These are phyloP conservation scores for Pangasius djambal DNA, from an alignment of 2,797 vertebrate genomes.

Conservation along the genomic window DNA sequence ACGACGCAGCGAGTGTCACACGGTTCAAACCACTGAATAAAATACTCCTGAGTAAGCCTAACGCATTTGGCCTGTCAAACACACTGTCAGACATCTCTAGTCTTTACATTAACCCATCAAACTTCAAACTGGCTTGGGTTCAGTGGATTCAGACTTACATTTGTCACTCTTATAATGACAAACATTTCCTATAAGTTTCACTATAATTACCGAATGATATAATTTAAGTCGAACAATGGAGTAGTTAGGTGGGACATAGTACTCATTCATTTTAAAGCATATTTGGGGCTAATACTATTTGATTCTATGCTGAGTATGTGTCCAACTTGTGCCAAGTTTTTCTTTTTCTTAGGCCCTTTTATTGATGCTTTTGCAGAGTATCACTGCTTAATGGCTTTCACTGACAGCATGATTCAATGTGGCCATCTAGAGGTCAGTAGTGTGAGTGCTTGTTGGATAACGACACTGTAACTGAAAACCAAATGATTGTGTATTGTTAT, in stretches of 20 bases:
- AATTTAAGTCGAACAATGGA: neutral
- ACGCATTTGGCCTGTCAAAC: constrained; percentile 31
- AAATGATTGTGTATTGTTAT: neutral
- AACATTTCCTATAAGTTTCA: neutral
- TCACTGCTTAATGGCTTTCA: neutral
- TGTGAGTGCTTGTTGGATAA: neutral
- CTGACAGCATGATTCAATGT: neutral
- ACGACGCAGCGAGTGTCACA: constrained; percentile 38
- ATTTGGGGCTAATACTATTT: neutral
- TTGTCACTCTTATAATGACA: neutral
- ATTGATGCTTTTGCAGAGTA: neutral
- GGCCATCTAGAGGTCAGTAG: constrained; percentile 45
- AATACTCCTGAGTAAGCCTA: constrained; percentile 30
- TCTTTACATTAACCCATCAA: neutral
- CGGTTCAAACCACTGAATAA: constrained; percentile 41
- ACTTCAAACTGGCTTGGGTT: neutral
- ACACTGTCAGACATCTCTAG: constrained; percentile 32
- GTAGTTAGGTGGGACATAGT: neutral
- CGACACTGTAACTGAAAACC: neutral
- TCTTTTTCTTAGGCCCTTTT: neutral
- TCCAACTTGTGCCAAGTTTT: neutral
- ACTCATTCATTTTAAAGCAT: neutral
- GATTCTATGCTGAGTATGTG: neutral
- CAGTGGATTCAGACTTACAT: neutral
- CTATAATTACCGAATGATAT: neutral